Evolutionary conservation across 23 tunicate genomes (phyloP).

Genomic region (Styela clava): DNA sequence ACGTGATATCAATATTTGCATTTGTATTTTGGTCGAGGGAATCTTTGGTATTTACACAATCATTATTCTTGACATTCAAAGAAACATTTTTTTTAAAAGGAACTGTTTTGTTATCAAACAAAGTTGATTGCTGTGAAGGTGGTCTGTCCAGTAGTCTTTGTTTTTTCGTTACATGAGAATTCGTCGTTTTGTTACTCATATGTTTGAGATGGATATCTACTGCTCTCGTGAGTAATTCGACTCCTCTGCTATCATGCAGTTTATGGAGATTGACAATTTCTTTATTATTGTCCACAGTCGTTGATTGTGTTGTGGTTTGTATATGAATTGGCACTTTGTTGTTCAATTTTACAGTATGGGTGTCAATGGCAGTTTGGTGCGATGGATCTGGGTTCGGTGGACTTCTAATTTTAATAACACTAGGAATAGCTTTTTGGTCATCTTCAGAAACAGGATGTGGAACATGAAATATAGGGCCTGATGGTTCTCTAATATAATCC

Average conservation of each 20-base stretch:
- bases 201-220: slow-evolving; percentile 18
- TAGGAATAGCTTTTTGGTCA: background rate
- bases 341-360: background rate
- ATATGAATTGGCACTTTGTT: background rate
- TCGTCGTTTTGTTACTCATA: background rate
- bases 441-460: background rate
- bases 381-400: background rate
- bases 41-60: background rate
- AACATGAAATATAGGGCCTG: background rate
- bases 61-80: background rate
- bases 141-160: background rate
- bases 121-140: background rate
- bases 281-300: background rate
- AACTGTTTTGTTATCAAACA: background rate
- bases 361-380: background rate
- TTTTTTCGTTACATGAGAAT: background rate
- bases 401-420: background rate
- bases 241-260: slow-evolving; percentile 14
- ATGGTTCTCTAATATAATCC: background rate
- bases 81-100: background rate
- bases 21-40: background rate
- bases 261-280: background rate
- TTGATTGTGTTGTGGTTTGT: background rate
- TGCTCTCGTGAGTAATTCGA: slow-evolving; percentile 25
- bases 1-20: background rate